Percentiles rank a stretch among this genome's conserved stretches.
Evolutionary conservation across 1,140 invertebrate genomes (phyloP).

Genomic region (Diorhabda sublineata): DNA sequence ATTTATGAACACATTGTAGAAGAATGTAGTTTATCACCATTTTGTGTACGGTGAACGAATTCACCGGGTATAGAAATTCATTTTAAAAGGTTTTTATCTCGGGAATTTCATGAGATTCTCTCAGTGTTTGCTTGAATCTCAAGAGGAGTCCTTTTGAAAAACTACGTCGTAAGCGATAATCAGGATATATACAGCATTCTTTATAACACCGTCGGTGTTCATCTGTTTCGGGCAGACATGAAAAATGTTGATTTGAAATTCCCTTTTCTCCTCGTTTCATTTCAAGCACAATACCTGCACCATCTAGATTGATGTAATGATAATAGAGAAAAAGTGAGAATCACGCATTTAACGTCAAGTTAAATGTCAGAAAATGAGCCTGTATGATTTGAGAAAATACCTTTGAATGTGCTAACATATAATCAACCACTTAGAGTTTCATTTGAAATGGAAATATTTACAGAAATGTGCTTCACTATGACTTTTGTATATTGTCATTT

Average conservation of each 20-base stretch:
- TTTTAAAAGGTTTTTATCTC: slow-evolving; percentile 7
- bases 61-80: not conserved
- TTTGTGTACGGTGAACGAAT: not conserved
- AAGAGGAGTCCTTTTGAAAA: slow-evolving; percentile 2
- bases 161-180: not conserved
- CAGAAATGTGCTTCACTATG: no score
- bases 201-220: not conserved
- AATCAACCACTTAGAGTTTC: no score
- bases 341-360: no score
- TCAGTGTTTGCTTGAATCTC: not conserved
- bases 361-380: no score
- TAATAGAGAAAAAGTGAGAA: not conserved
- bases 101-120: not conserved
- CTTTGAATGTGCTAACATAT: no score
- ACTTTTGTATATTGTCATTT: no score
- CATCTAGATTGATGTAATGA: slow-evolving; percentile 1
- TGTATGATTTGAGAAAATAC: no score
- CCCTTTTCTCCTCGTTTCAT: not conserved
- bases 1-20: no score
- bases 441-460: no score
- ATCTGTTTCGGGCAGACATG: not conserved
- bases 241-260: not conserved
- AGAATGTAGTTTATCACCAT: no score
- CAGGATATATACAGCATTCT: not conserved
- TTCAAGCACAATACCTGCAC: not conserved